These are phyloP conservation scores for Brachypteracias leptosomus DNA, from an alignment of 2,113 vertebrate species.

Conservation along the genomic window DNA sequence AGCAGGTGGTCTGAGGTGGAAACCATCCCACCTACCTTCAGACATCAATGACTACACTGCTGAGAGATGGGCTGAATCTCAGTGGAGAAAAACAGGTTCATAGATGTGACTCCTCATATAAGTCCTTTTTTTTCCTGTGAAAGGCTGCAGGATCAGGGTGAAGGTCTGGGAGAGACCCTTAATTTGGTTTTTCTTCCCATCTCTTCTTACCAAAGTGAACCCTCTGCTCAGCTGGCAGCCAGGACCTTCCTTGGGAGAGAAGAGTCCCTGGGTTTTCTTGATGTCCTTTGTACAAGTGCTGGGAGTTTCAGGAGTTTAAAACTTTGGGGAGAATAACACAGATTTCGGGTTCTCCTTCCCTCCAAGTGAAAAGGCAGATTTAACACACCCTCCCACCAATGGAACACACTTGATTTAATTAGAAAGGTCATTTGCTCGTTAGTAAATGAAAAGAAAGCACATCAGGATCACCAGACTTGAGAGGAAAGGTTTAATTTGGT, in stretches of 20 bases:
- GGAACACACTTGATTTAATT: not conserved
- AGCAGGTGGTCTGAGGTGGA: not conserved
- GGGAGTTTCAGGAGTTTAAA: not conserved
- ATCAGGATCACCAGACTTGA: not conserved
- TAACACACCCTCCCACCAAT: not conserved
- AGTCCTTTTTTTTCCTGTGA: not conserved
- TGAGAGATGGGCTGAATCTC: not conserved
- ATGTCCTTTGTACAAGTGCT: not conserved
- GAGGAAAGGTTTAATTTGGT: not conserved
- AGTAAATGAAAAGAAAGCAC: not conserved
- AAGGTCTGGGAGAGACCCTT: not conserved
- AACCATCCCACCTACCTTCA: not conserved
- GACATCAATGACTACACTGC: rapidly evolving
- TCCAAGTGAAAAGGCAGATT: not conserved
- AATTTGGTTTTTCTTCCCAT: not conserved
- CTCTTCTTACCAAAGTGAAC: not conserved
- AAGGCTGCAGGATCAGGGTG: not conserved
- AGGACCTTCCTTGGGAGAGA: not conserved
- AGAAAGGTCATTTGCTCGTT: not conserved
- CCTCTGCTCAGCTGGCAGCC: not conserved
- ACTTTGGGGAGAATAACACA: not conserved
- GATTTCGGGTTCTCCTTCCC: not conserved
- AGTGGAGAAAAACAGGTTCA: not conserved
- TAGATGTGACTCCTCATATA: rapidly evolving
- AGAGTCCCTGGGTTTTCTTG: not conserved